phyloP scores from a whole-genome alignment of 2,888 invertebrate species.

The Tuberolachnus salignus region DNA sequence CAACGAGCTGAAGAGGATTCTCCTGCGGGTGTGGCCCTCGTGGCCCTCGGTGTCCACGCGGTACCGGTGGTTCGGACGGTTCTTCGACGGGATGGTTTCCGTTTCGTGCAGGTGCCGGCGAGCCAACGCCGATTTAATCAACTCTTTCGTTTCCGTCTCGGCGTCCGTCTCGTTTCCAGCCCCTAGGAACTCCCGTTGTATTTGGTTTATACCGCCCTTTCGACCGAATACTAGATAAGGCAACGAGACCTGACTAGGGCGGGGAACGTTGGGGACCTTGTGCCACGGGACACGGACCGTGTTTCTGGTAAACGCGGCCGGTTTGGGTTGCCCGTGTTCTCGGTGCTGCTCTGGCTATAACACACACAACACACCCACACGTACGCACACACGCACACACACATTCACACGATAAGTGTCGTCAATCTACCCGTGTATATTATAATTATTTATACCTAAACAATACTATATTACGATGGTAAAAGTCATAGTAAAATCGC shows the following conservation, averaged over 20 bases:
- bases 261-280: slow-evolving; percentile 84
- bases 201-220: slow-evolving; percentile 30
- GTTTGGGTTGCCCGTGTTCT: slow-evolving; percentile 45
- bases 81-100: slow-evolving; percentile 44
- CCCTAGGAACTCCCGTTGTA: slow-evolving; percentile 46
- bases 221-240: slow-evolving; percentile 83
- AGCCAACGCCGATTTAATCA: slow-evolving; percentile 46
- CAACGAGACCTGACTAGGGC: slow-evolving; percentile 83
- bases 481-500: not conserved
- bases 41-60: slow-evolving; percentile 43
- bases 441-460: too few species aligned
- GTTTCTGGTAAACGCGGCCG: slow-evolving; percentile 65
- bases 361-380: slow-evolving; percentile 41
- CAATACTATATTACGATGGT: not conserved
- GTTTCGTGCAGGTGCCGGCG: slow-evolving; percentile 43
- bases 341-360: slow-evolving; percentile 47
- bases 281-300: slow-evolving; percentile 79
- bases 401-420: slow-evolving; percentile 24
- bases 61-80: not conserved
- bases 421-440: not conserved
- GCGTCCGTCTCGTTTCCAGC: slow-evolving; percentile 43
- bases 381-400: not conserved
- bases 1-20: slow-evolving; percentile 59
- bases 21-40: slow-evolving; percentile 41
- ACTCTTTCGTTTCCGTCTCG: slow-evolving; percentile 32